Percentiles rank a stretch among this genome's conserved stretches.
Evolutionary conservation across 2,888 invertebrate species (phyloP).

Genomic region (Rhagophthalmus giganteus): DNA sequence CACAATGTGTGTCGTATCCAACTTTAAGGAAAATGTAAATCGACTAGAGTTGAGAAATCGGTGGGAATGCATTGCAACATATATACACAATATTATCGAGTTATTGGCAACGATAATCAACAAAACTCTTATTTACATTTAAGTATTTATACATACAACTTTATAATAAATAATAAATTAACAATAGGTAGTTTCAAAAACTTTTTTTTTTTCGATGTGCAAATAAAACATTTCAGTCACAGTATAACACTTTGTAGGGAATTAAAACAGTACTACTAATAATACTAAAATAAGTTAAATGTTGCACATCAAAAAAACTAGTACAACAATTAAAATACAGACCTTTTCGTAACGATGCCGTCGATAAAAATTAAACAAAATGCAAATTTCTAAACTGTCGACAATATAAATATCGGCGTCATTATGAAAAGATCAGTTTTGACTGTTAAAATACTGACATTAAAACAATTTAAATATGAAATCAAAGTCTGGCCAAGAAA

Average conservation of each 20-base stretch:
- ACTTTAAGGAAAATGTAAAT: slow-evolving; percentile 36
- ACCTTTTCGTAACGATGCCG: neutral
- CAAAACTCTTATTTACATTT: slow-evolving; percentile 39
- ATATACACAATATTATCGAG: slow-evolving; percentile 43
- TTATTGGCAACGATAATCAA: slow-evolving; percentile 29
- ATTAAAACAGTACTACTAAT: slow-evolving; percentile 12
- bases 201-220: no score
- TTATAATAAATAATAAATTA: slow-evolving; percentile 20
- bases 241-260: slow-evolving; percentile 12
- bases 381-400: no score
- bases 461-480: no score
- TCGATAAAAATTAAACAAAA: neutral
- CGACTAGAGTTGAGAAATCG: slow-evolving; percentile 53
- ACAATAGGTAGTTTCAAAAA: slow-evolving; percentile 6
- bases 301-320: slow-evolving; percentile 17
- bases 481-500: no score
- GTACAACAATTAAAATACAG: neutral
- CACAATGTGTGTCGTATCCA: slow-evolving; percentile 16
- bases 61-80: slow-evolving; percentile 52
- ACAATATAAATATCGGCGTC: no score
- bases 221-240: slow-evolving; percentile 20
- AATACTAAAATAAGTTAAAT: slow-evolving; percentile 20
- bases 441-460: no score
- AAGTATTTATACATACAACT: slow-evolving; percentile 29
- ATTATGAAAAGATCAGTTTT: no score